Base-by-base conservation (phyloP, 2,888 invertebrate genomes). In the Malacosoma neustria region DNA sequence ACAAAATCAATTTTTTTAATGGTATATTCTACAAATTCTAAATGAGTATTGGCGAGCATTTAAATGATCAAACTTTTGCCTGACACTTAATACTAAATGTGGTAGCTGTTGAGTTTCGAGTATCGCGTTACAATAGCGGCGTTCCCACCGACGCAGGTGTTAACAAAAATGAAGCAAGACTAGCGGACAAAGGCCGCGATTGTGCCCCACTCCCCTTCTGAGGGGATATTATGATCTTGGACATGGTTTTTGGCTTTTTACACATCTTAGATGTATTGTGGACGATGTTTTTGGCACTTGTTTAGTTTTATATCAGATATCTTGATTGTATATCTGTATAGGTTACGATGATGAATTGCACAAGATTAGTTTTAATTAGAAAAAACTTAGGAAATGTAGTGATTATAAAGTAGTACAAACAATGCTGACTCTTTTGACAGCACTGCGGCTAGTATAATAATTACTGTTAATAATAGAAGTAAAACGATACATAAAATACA, bases 101-200 rank as follows among this genome's bases (percentile, higher is more conserved):
- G n/a, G n/a, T n/a, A n/a, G n/a, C n/a, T n/a, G n/a, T n/a, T n/a
- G n/a, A n/a, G n/a, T n/a, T n/a, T n/a, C n/a, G 41, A 48, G 51
- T 68, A 75, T 82, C 80, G 56, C 73, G 59, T 82, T 82, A 65
- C 82, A 39, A 5, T 35, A 31, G 37, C 30, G 41, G 36, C 43
- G 72, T 72, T 71, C 72, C 59, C 66, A 63, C 66, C 59, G 45
- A 34, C 64, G 65, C 72, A 73, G 77, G 81, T 72, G 82, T 74
- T 61, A 81, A 72, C 55, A 69, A 77, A 80, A 81, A 79, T 72
- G 54, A 70, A 77, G 55, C 66, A 77, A 61, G 45, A 22, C 34
- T 32, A 30, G 14, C 33, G 35, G 41, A 47, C 51, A 54, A 54
- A 49, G 46, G 44, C 7, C 38, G 33, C 35, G 35, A 41, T 34